Conservation (phyloP, 2,113 vertebrate species). For the Psophia crepitans region DNA sequence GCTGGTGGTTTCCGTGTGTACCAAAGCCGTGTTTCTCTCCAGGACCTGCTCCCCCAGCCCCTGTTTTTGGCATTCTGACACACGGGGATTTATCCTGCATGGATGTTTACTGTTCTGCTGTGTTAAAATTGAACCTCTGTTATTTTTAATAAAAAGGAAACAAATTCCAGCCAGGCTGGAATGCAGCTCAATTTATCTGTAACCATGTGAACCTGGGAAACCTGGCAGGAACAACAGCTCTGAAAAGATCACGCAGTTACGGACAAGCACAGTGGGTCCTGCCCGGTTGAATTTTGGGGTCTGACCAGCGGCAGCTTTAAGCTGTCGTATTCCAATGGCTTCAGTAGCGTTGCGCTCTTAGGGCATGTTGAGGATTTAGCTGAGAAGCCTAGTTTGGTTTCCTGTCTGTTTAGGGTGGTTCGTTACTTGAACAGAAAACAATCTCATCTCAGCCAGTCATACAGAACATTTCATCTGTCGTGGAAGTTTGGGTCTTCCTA, state of each 20-base stretch:
- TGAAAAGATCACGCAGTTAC: not conserved
- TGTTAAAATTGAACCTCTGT: not conserved
- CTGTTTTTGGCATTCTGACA: not conserved
- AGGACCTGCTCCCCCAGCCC: too few relatives aligned
- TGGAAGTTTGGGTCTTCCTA: not conserved
- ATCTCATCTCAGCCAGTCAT: fast-evolving
- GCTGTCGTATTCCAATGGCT: not conserved
- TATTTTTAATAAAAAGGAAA: constrained; percentile 58
- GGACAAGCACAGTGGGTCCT: not conserved
- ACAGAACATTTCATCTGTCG: not conserved
- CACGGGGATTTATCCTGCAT: not conserved
- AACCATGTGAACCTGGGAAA: not conserved
- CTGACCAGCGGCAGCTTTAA: not conserved
- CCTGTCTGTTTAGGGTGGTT: not conserved
- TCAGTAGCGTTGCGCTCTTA: not conserved
- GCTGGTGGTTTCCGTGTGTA: not conserved
- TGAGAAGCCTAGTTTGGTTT: not conserved
- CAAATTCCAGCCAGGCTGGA: not conserved
- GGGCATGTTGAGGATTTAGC: not conserved
- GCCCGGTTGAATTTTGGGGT: not conserved
- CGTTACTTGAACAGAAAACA: not conserved
- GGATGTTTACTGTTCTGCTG: constrained; percentile 3
- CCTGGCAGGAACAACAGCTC: not conserved
- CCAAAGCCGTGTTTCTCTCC: not conserved
- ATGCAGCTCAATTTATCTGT: constrained; percentile 16